Percentiles rank a stretch among this genome's conserved stretches.
These are phyloP conservation scores for Spisula subtruncata DNA, from an alignment of 2,888 invertebrate species.

Conservation along the genomic window DNA sequence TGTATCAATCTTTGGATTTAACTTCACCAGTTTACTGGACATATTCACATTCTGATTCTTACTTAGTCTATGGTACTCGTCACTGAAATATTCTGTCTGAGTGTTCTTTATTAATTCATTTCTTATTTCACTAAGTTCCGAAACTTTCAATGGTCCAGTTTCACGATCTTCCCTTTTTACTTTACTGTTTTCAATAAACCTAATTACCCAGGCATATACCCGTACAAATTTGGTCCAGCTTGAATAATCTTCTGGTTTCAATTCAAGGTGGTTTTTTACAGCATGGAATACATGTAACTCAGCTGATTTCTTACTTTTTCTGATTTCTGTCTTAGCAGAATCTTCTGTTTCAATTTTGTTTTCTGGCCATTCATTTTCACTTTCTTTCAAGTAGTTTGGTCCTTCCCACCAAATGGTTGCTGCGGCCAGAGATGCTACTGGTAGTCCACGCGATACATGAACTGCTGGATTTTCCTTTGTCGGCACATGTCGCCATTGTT, in stretches of 20 bases:
- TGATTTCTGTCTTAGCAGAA: no score
- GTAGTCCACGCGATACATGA: no score
- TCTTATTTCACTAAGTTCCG: not conserved
- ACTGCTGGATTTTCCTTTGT: no score
- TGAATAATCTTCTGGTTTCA: slow-evolving; percentile 8
- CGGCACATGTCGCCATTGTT: no score
- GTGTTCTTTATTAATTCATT: slow-evolving; percentile 16
- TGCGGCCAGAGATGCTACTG: no score
- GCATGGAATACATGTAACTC: no score
- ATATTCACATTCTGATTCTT: slow-evolving; percentile 17
- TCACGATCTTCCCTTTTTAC: not conserved
- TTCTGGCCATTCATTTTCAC: no score
- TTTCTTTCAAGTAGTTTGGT: no score
- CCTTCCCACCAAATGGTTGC: no score
- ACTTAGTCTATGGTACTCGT: slow-evolving; percentile 16
- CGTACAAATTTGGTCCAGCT: slow-evolving; percentile 37
- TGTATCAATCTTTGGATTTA: not conserved
- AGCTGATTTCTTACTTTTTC: no score
- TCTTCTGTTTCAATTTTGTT: no score
- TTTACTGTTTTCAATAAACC: slow-evolving; percentile 55
- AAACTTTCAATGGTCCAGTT: not conserved
- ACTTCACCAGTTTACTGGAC: not conserved
- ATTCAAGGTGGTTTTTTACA: no score
- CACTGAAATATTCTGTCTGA: slow-evolving; percentile 30
- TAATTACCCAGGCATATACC: slow-evolving; percentile 44